Conservation (phyloP, 1,140 invertebrate species). For the Melanaphis sacchari region DNA sequence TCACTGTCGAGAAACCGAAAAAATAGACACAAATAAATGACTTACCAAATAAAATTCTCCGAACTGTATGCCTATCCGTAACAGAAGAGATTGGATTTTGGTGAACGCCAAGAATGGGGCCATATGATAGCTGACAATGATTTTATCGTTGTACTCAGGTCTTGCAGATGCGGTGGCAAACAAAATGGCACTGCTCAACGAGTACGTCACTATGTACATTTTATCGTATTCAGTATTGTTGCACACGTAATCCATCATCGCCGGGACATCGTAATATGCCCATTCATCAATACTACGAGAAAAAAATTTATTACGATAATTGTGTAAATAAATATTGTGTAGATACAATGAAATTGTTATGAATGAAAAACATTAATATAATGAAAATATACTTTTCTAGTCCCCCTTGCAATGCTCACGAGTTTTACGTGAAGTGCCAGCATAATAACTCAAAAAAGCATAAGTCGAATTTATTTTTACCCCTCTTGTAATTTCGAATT, state of each 20-base stretch:
- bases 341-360: neutral
- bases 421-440: neutral
- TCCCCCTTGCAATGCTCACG: neutral
- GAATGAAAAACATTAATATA: neutral
- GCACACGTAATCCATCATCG: conserved; percentile 70
- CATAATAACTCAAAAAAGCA: neutral
- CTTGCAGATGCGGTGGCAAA: conserved; percentile 65
- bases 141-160: conserved; percentile 67
- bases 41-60: conserved; percentile 25
- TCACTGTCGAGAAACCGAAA: neutral
- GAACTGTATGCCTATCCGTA: conserved; percentile 4
- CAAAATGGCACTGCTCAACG: conserved; percentile 69
- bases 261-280: conserved; percentile 70
- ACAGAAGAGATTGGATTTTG: neutral
- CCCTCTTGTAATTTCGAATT: too few relatives aligned
- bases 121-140: conserved; percentile 64
- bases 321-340: neutral
- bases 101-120: conserved; percentile 62
- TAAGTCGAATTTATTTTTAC: neutral
- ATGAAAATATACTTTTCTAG: neutral
- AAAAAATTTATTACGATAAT: neutral
- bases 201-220: conserved; percentile 69
- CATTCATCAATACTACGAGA: conserved; percentile 69
- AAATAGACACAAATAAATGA: neutral
- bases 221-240: conserved; percentile 65